Percentiles rank a stretch among this genome's conserved stretches.
Conservation (phyloP, 2,888 invertebrate species). For the Stenurella melanura region DNA sequence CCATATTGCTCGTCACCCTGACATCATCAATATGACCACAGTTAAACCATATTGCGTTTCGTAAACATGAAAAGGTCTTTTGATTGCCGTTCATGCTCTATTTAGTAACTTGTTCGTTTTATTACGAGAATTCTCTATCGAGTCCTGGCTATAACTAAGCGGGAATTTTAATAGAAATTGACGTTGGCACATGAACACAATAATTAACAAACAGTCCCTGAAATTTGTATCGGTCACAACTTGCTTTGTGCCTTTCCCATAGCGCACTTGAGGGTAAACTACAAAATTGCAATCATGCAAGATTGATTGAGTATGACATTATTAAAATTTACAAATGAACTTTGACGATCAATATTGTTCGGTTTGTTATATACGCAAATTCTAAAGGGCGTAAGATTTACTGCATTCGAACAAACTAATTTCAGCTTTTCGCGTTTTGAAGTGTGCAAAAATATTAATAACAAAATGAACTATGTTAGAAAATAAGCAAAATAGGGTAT, state of each 20-base stretch:
- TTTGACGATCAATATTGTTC: constrained; percentile 32
- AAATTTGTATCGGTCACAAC: constrained; percentile 30
- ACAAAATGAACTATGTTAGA: not conserved
- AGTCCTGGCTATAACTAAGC: constrained; percentile 28
- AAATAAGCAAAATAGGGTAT: not conserved
- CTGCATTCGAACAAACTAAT: not conserved
- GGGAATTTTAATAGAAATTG: constrained; percentile 40
- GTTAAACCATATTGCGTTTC: constrained; percentile 67
- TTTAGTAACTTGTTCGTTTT: constrained; percentile 42
- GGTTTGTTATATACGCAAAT: constrained; percentile 15
- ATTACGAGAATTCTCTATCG: constrained; percentile 32
- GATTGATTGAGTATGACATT: constrained; percentile 37
- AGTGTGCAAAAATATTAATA: not conserved
- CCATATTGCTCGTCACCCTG: constrained; percentile 65
- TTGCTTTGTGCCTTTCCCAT: constrained; percentile 37
- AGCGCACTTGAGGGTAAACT: constrained; percentile 32
- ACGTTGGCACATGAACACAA: constrained; percentile 37
- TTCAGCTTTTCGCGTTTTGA: not conserved
- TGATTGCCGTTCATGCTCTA: constrained; percentile 58
- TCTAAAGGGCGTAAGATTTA: not conserved
- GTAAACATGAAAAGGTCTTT: constrained; percentile 63
- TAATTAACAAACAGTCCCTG: constrained; percentile 38
- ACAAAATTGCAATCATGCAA: constrained; percentile 35
- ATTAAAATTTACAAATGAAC: constrained; percentile 41
- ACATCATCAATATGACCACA: constrained; percentile 67